These are phyloP conservation scores for Conus ventricosus DNA, from an alignment of 1,140 invertebrate genomes.

Conservation along the genomic window DNA sequence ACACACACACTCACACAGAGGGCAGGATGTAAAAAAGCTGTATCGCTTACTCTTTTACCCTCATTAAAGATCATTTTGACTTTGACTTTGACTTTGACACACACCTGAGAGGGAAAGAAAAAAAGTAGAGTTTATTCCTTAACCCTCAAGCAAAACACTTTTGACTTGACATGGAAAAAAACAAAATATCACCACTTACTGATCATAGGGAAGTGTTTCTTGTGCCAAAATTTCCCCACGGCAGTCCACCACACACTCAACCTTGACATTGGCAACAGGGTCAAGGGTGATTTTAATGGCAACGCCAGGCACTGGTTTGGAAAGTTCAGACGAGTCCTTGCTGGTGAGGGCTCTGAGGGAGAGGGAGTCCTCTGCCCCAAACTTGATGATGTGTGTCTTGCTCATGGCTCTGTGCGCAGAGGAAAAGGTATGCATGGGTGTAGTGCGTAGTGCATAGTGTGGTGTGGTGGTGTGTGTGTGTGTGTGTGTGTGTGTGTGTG, in stretches of 20 bases:
- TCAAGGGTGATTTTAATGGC: constrained; percentile 13
- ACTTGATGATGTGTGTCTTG: background rate
- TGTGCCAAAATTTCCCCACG: background rate
- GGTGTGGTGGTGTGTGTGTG: no score
- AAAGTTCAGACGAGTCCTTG: background rate
- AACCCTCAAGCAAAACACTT: no score
- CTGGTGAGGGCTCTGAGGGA: background rate
- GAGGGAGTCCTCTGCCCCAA: background rate
- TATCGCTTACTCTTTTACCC: no score
- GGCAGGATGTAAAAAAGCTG: no score
- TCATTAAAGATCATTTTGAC: no score
- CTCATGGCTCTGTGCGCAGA: background rate
- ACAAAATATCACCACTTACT: background rate
- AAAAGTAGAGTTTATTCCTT: no score
- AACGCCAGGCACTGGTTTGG: background rate
- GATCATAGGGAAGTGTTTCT: background rate
- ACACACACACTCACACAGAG: constrained; percentile 8
- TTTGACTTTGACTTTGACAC: no score
- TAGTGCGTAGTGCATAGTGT: no score
- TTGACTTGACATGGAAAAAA: background rate
- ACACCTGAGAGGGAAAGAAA: no score
- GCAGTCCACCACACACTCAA: constrained; percentile 27
- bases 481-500: no score
- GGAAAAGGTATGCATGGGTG: background rate
- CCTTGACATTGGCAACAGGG: background rate